Evolutionary conservation across 1,140 invertebrate genomes (phyloP).

Genomic region (Drosophila sturtevanti): DNA sequence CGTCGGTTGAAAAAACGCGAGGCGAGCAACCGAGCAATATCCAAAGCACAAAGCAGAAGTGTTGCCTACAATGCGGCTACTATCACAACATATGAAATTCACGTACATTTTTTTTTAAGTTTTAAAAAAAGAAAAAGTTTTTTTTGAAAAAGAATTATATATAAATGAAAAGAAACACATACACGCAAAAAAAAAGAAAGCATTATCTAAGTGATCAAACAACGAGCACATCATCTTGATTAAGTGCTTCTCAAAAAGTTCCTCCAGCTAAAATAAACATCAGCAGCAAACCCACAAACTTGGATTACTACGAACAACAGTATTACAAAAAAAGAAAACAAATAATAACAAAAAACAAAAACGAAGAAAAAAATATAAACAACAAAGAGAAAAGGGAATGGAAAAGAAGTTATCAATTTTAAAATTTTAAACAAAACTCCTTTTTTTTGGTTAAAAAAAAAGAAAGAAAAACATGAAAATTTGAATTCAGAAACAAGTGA

Average conservation of each 20-base stretch:
- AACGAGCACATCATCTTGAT: conserved; percentile 64
- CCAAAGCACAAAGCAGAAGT: conserved; percentile 25
- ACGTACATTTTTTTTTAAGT: conserved; percentile 32
- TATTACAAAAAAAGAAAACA: conserved; percentile 44
- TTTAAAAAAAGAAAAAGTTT: conserved; percentile 18
- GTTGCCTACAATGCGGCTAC: conserved; percentile 32
- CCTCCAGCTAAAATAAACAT: conserved; percentile 61
- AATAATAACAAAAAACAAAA: conserved; percentile 49
- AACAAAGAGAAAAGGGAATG: conserved; percentile 28
- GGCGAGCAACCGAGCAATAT: conserved; percentile 43
- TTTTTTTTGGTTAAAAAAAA: too few species aligned
- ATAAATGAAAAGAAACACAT: conserved; percentile 24
- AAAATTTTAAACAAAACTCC: background rate
- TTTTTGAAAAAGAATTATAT: background rate
- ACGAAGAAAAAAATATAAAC: conserved; percentile 33
- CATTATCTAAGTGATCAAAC: conserved; percentile 31
- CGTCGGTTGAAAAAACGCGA: conserved; percentile 47
- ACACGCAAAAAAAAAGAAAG: conserved; percentile 34
- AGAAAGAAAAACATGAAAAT: background rate
- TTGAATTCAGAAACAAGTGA: conserved; percentile 52
- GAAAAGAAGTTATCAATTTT: conserved; percentile 40
- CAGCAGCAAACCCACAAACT: conserved; percentile 56
- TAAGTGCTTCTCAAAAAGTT: conserved; percentile 73
- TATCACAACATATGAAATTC: conserved; percentile 15
- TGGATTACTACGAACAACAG: conserved; percentile 73